Evolutionary conservation across 2,888 invertebrate genomes (phyloP), one percentile per base, ranked within the genome.

Genomic region (Steinernema hermaphroditum): DNA sequence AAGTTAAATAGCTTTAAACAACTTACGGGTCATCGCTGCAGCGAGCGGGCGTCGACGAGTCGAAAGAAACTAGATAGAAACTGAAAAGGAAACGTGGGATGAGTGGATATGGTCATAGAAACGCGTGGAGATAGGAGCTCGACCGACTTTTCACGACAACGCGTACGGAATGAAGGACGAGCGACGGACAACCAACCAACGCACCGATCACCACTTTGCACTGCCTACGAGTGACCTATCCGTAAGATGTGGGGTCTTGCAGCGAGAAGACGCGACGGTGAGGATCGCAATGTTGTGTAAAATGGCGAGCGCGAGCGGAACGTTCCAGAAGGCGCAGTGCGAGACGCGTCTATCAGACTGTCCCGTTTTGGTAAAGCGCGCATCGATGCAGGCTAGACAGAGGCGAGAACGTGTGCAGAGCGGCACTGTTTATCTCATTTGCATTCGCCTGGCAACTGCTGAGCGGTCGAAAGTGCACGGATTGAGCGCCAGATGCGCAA

Each of bases 11-110:
- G 14, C 41, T 14, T 41, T 4, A 22, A 16, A 27, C 6, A 54
- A 54, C 54, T 54, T 54, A 54, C 54, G 54, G 27, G 54, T 54
- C 54, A 54, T 54, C 54, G 54, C 27, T 54, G 54, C 54, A 24
- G 27, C 54, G 54, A 46, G 9, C 22, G 37, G 37, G 4, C 6
- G 12, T 16, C 9, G 46, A 41, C 43, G 46, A 19, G 22, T 9
- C 16, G 46, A 46, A 49, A 54, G 54, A 54, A 27, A 54, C 54
- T 12, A 27, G 54, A 54, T 12, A 22, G 54, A 24, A 27, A 22
- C 22, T 27, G 27, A 22, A 54, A 27, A 8, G 54, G 19, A 54
- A 27, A 27, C 1, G 2, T 9, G 27, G 12, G 19, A 24, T 19
- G 24, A 54, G 22, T 12, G 27, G 54, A 54, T 54, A 22, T 54